phyloP scores from a whole-genome alignment of 2,888 invertebrate species.

The Aelia acuminata region DNA sequence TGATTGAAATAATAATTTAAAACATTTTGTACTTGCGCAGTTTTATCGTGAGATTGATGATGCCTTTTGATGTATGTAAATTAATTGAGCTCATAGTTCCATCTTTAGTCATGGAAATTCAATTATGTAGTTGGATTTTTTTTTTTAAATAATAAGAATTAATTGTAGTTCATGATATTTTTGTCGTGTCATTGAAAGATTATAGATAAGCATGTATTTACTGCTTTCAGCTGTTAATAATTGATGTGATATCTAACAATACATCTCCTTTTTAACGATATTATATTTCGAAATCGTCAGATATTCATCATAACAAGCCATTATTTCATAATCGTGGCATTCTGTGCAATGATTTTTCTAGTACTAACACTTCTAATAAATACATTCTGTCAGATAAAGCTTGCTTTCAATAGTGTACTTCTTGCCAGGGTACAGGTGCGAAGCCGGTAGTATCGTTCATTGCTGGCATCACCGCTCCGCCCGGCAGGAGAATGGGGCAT shows the following conservation, averaged over 20 bases:
- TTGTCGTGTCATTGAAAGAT: too few species aligned
- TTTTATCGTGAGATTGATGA: too few species aligned
- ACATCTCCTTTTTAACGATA: too few species aligned
- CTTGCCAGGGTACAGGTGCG: slow-evolving; percentile 82
- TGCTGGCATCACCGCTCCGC: slow-evolving; percentile 98
- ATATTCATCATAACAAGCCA: not conserved
- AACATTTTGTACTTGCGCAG: too few species aligned
- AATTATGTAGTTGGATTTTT: not conserved
- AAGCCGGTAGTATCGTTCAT: slow-evolving; percentile 99
- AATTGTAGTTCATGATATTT: too few species aligned
- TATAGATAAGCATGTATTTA: not conserved
- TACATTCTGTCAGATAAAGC: not conserved
- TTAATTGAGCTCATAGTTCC: too few species aligned
- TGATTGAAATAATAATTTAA: too few species aligned
- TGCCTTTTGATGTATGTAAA: too few species aligned
- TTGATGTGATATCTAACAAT: not conserved
- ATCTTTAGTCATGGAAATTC: not conserved
- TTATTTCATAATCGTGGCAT: not conserved
- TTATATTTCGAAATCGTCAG: not conserved
- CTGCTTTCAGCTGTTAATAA: not conserved
- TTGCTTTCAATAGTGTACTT: slow-evolving; percentile 43
- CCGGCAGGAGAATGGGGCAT: slow-evolving; percentile 98
- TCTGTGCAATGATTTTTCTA: not conserved
- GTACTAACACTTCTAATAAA: slow-evolving; percentile 4
- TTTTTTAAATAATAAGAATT: not conserved